Evolutionary conservation across 1,140 invertebrate species (phyloP).

Genomic region (Drepana arcuata): DNA sequence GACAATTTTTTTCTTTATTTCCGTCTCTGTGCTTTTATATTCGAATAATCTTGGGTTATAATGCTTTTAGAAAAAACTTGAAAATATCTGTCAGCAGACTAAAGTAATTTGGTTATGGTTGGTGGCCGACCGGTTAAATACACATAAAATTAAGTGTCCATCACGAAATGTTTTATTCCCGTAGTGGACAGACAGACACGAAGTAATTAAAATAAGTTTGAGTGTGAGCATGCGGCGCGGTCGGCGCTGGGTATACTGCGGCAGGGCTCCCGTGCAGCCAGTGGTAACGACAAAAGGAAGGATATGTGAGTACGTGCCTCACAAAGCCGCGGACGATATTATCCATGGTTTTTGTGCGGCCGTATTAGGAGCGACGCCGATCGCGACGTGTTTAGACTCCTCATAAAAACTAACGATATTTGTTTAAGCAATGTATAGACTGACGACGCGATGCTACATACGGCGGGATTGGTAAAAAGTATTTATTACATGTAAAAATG

Average conservation of each 20-base stretch:
- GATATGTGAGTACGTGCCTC: constrained; percentile 44
- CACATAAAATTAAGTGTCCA: background rate
- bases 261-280: constrained; percentile 3
- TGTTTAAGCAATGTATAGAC: too few species aligned
- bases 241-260: background rate
- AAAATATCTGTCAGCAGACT: too few species aligned
- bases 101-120: background rate
- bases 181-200: background rate
- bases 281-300: constrained; percentile 37
- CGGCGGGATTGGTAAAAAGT: too few species aligned
- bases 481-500: too few species aligned
- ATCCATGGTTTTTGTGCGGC: constrained; percentile 26
- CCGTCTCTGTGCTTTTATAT: too few species aligned
- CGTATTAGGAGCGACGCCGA: constrained; percentile 33
- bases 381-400: constrained; percentile 18
- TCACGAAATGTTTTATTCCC: background rate
- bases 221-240: background rate
- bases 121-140: background rate
- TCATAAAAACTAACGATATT: constrained; percentile 11
- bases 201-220: background rate
- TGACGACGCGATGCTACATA: too few species aligned
- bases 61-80: too few species aligned
- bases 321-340: constrained; percentile 46
- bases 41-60: too few species aligned
- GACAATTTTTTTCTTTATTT: too few species aligned